Conservation (phyloP, 2,113 vertebrate species). For the Pseudorectes ferrugineus region DNA sequence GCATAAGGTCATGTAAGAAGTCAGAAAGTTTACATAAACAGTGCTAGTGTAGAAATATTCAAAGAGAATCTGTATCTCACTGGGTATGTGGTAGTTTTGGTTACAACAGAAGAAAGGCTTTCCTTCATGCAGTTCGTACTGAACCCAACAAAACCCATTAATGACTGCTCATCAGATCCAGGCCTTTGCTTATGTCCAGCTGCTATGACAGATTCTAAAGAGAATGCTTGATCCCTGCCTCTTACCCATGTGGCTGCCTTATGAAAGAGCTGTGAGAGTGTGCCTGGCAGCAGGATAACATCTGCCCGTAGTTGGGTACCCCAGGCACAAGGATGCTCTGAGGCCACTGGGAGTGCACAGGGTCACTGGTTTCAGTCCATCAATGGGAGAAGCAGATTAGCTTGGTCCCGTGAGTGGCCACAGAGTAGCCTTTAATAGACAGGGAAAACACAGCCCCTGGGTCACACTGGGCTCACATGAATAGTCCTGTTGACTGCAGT, state of each 20-base stretch:
- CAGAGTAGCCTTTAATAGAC: not conserved
- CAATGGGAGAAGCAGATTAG: not conserved
- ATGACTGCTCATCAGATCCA: not conserved
- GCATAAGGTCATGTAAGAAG: not conserved
- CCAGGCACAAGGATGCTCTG: not conserved
- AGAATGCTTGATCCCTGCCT: not conserved
- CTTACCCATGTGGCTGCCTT: not conserved
- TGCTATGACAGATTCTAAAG: not conserved
- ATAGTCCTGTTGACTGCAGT: not conserved
- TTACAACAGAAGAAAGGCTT: not conserved
- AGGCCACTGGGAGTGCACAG: not conserved
- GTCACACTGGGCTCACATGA: not conserved
- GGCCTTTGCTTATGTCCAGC: not conserved
- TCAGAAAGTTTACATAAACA: not conserved
- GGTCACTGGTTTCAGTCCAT: not conserved
- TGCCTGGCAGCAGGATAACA: not conserved
- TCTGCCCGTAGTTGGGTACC: not conserved
- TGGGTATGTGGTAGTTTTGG: not conserved
- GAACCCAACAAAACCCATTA: not conserved
- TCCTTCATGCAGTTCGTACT: not conserved
- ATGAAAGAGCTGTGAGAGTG: not conserved
- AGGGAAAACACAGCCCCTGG: not conserved
- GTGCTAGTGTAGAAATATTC: not conserved
- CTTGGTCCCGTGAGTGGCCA: not conserved
- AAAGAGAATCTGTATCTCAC: fast-evolving